phyloP scores from a whole-genome alignment of 2,113 vertebrate species.

The Myotis lucifugus region DNA sequence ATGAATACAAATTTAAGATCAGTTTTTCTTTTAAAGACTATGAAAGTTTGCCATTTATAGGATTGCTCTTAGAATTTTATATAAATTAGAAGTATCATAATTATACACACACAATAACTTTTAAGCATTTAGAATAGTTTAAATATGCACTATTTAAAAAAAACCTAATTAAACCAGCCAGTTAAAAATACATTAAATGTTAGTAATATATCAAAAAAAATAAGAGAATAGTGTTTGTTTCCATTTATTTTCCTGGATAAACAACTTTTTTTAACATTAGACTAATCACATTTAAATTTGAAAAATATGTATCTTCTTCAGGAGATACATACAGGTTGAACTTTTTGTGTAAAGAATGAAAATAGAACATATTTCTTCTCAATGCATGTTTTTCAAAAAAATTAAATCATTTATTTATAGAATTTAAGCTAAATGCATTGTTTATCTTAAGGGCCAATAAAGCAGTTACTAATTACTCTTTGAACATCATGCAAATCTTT shows the following conservation, averaged over 20 bases:
- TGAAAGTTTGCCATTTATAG: background rate
- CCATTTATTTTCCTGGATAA: background rate
- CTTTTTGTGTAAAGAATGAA: background rate
- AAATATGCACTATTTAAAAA: background rate
- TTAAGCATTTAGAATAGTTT: background rate
- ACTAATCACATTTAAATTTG: background rate
- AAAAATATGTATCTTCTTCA: background rate
- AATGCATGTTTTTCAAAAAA: background rate
- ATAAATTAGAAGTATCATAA: background rate
- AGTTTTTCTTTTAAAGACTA: background rate
- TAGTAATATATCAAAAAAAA: background rate
- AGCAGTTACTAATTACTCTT: background rate
- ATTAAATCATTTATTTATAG: background rate
- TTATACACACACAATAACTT: background rate
- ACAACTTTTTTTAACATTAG: background rate
- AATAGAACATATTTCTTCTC: background rate
- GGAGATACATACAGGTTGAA: background rate
- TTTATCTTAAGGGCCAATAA: background rate
- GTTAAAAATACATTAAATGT: background rate
- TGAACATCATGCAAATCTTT: background rate
- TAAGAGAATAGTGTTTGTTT: background rate
- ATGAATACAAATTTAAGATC: background rate
- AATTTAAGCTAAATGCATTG: background rate
- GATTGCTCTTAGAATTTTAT: background rate
- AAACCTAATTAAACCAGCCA: background rate